Conservation (phyloP, 2,113 vertebrate species). For the Eonycteris spelaea region DNA sequence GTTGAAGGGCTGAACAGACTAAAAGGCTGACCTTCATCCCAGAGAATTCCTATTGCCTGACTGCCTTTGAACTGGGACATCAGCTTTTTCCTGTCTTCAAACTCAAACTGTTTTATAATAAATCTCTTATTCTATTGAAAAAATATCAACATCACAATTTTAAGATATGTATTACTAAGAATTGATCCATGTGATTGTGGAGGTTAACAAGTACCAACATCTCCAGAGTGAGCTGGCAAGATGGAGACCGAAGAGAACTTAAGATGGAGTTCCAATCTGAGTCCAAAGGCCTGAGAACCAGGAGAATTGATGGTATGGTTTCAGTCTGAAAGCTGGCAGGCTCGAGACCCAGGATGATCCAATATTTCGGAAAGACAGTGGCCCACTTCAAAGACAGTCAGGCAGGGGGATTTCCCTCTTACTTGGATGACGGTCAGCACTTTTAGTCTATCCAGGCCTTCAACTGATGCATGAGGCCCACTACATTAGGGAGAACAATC, state of each 20-base stretch:
- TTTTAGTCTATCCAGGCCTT: too few species aligned
- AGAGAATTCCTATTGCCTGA: neutral
- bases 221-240: neutral
- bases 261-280: neutral
- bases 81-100: neutral
- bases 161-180: neutral
- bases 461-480: too few species aligned
- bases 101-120: neutral
- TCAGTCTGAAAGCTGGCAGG: neutral
- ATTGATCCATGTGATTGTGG: neutral
- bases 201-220: neutral
- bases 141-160: neutral
- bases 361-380: neutral
- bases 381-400: neutral
- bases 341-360: neutral
- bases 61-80: neutral
- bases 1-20: neutral
- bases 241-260: neutral
- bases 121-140: neutral
- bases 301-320: neutral
- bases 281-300: neutral
- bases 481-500: too few species aligned
- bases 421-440: too few species aligned
- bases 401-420: too few species aligned
- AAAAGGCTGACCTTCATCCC: neutral